phyloP scores from a whole-genome alignment of 2,797 vertebrate genomes.

The Centropyge bicolor region DNA sequence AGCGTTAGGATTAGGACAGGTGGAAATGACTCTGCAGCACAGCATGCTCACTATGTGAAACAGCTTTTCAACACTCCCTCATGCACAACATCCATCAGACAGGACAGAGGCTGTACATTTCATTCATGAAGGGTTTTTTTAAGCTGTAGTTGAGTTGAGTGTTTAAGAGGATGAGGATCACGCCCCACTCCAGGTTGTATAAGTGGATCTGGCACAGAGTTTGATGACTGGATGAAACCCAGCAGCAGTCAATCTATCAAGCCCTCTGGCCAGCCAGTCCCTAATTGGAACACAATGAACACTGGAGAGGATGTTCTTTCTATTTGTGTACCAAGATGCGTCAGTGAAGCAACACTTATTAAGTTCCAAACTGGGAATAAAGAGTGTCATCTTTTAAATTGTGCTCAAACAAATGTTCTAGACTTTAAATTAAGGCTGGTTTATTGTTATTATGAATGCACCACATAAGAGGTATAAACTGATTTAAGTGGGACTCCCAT shows the following conservation, averaged over 20 bases:
- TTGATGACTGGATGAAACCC: slow-evolving; percentile 63
- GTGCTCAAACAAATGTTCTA: background rate
- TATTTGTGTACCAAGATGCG: slow-evolving; percentile 58
- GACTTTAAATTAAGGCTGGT: background rate
- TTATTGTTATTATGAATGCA: background rate
- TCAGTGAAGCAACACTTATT: slow-evolving; percentile 38
- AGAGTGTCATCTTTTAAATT: slow-evolving; percentile 6
- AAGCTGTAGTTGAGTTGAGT: slow-evolving; percentile 22
- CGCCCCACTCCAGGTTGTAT: slow-evolving; percentile 54
- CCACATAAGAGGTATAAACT: no score
- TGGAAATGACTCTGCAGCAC: slow-evolving; percentile 46
- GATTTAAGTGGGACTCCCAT: slow-evolving; percentile 60
- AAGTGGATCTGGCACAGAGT: slow-evolving; percentile 65
- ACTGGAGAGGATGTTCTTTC: slow-evolving; percentile 71
- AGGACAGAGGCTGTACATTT: background rate
- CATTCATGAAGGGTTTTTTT: slow-evolving; percentile 5
- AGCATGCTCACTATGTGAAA: background rate
- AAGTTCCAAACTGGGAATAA: slow-evolving; percentile 26
- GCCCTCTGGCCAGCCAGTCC: slow-evolving; percentile 42
- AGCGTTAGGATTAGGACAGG: slow-evolving; percentile 47
- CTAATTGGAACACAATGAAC: slow-evolving; percentile 61
- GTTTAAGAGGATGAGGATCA: slow-evolving; percentile 61
- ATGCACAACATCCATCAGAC: background rate
- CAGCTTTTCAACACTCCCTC: background rate
- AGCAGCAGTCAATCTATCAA: slow-evolving; percentile 63